Conservation (phyloP, 2,113 vertebrate genomes). For the Pyrgilauda ruficollis region DNA sequence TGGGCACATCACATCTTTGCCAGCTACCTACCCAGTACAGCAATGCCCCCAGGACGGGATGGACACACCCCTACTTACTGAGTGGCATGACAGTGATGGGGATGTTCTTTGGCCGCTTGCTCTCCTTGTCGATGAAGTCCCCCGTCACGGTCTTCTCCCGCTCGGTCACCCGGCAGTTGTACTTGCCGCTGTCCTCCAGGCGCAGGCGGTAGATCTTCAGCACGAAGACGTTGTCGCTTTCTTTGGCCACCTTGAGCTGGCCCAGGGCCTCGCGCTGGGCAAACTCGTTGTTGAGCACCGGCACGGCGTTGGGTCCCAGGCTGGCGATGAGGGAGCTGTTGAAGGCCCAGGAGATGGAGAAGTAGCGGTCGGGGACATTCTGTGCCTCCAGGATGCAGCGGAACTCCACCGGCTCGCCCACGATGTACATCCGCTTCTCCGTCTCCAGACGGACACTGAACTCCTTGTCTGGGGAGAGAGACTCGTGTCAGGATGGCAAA, state of each 20-base stretch:
- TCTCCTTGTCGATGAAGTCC: slow-evolving; percentile 93
- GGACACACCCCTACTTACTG: slow-evolving; percentile 82
- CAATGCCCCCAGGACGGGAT: background rate
- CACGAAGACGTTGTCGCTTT: slow-evolving; percentile 82
- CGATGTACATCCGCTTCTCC: slow-evolving; percentile 88
- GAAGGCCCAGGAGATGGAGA: slow-evolving; percentile 98
- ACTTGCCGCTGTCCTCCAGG: slow-evolving; percentile 89
- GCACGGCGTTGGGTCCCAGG: slow-evolving; percentile 90
- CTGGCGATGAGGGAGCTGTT: slow-evolving; percentile 95
- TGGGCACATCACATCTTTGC: background rate
- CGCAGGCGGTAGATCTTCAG: slow-evolving; percentile 91
- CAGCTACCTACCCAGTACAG: background rate
- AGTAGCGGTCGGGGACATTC: slow-evolving; percentile 90
- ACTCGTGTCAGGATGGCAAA: background rate
- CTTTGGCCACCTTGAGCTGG: slow-evolving; percentile 90
- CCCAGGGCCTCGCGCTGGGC: slow-evolving; percentile 84
- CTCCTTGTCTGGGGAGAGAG: slow-evolving; percentile 83
- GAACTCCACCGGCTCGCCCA: slow-evolving; percentile 91
- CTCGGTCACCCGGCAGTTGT: slow-evolving; percentile 95
- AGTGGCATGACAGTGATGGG: slow-evolving; percentile 88
- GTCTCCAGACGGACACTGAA: slow-evolving; percentile 94
- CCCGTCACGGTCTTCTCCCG: slow-evolving; percentile 89
- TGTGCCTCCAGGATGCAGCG: slow-evolving; percentile 93
- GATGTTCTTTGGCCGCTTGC: slow-evolving; percentile 93
- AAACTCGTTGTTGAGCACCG: slow-evolving; percentile 87